Evolutionary conservation across 2,113 vertebrate genomes (phyloP).

Genomic region (Irena cyanogastra): DNA sequence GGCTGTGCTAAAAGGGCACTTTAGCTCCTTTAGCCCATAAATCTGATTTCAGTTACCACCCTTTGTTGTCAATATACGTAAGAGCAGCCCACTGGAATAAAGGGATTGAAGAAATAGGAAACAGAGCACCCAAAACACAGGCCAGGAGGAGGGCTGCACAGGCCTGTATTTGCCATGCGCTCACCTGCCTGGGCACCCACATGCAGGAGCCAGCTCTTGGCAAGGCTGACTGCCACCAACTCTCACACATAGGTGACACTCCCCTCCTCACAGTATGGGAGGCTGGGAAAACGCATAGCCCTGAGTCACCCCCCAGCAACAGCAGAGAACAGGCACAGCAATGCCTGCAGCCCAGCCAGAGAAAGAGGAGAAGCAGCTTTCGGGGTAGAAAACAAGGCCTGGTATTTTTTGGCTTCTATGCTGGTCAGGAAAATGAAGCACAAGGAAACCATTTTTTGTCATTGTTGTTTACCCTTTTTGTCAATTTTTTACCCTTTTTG

Average conservation of each 20-base stretch:
- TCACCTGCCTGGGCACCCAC: neutral
- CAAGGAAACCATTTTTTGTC: neutral
- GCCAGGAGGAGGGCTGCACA: neutral
- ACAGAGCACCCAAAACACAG: neutral
- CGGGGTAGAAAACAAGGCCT: neutral
- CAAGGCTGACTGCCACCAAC: neutral
- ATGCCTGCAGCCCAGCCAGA: neutral
- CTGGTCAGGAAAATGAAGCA: neutral
- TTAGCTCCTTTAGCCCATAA: neutral
- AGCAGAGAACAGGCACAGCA: neutral
- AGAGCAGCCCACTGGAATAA: neutral
- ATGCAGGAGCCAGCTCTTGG: neutral
- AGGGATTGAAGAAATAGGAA: neutral
- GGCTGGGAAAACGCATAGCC: accelerated
- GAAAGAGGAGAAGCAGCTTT: neutral
- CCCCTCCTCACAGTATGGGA: accelerated
- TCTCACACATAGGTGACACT: neutral
- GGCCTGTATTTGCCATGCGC: neutral
- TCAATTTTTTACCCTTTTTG: neutral
- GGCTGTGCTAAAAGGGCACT: neutral
- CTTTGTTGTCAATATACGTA: neutral
- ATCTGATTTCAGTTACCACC: neutral
- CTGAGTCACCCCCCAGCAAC: neutral
- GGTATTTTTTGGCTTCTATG: neutral
- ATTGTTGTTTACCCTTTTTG: no score